These are phyloP conservation scores for Baryphthengus martii DNA, from an alignment of 2,113 vertebrate species.

Conservation along the genomic window DNA sequence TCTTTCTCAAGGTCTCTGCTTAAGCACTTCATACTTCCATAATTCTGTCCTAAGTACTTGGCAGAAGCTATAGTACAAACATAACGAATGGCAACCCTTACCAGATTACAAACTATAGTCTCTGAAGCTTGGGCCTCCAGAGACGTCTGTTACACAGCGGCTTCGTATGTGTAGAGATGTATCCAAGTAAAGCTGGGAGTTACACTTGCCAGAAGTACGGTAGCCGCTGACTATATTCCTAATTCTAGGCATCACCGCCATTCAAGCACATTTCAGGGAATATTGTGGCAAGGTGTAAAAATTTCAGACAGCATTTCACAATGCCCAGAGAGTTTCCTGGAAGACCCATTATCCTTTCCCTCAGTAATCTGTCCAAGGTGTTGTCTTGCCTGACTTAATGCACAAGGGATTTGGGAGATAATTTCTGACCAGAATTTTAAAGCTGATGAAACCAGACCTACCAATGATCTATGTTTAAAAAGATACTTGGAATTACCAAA, in stretches of 20 bases:
- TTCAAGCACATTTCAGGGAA: background rate
- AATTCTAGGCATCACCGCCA: background rate
- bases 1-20: background rate
- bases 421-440: background rate
- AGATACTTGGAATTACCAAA: background rate
- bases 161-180: background rate
- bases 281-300: background rate
- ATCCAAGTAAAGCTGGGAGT: background rate
- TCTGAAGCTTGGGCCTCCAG: background rate
- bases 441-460: background rate
- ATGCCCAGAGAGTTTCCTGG: background rate
- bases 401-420: background rate
- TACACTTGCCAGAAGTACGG: background rate
- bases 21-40: background rate
- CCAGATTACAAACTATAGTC: background rate
- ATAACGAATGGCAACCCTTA: background rate
- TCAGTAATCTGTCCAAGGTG: background rate
- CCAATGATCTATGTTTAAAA: background rate
- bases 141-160: background rate
- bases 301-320: background rate
- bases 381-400: background rate
- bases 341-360: background rate
- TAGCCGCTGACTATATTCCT: background rate
- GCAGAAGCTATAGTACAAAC: constrained; percentile 11
- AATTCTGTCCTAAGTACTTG: constrained; percentile 1